Percentiles rank a stretch among this genome's conserved stretches.
phyloP scores from a whole-genome alignment of 1,140 invertebrate genomes.

The Solenopsis invicta region DNA sequence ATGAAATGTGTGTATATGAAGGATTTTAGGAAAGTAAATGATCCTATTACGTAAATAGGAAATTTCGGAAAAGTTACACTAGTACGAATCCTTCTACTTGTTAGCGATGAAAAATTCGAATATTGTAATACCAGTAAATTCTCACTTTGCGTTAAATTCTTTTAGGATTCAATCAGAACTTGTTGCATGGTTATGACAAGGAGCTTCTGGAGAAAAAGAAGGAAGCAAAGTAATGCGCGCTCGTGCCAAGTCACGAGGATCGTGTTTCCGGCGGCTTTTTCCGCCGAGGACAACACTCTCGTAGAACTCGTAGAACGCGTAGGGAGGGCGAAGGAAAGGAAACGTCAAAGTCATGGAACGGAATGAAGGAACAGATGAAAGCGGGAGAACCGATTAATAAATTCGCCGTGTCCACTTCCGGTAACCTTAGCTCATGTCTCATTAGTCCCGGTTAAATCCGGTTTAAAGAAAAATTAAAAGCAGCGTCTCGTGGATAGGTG shows the following conservation, averaged over 20 bases:
- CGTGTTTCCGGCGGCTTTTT: constrained; percentile 57
- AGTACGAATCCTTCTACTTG: not conserved
- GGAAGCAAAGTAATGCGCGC: constrained; percentile 5
- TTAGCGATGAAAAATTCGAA: not conserved
- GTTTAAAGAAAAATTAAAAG: constrained; percentile 83
- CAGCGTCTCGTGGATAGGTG: constrained; percentile 81
- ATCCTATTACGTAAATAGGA: not conserved
- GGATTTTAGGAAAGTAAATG: too few species aligned
- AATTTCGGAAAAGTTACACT: not conserved
- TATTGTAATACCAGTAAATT: not conserved
- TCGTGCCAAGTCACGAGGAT: constrained; percentile 61
- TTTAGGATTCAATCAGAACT: not conserved
- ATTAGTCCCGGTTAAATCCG: constrained; percentile 82
- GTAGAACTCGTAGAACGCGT: too few species aligned
- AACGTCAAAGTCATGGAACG: not conserved
- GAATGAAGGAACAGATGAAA: constrained; percentile 4
- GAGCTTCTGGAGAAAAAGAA: constrained; percentile 14
- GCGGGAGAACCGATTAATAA: constrained; percentile 76
- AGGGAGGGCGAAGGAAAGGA: not conserved
- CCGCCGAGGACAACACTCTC: not conserved
- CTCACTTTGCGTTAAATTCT: not conserved
- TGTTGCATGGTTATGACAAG: not conserved
- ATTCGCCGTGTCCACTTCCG: constrained; percentile 79
- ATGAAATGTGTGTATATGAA: not conserved
- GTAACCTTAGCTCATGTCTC: constrained; percentile 80